Conservation (phyloP, 1,140 invertebrate genomes). For the Zaprionus vittiger region DNA sequence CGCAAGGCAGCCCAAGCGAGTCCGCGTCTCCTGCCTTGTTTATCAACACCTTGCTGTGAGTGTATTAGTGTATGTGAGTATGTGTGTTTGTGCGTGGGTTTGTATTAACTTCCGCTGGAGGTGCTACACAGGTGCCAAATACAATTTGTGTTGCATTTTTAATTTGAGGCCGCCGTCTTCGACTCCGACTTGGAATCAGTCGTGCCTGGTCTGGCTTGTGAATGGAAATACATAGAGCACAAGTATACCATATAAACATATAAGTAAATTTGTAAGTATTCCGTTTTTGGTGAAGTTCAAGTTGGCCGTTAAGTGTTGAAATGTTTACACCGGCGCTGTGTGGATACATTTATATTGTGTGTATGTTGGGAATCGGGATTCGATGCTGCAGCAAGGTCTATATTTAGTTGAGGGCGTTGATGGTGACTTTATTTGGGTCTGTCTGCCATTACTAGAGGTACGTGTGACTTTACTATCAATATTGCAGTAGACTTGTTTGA, state of each 20-base stretch:
- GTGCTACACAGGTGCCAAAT: slow-evolving; percentile 69
- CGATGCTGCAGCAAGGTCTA: background rate
- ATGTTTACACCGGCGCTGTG: slow-evolving; percentile 24
- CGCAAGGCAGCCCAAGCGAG: slow-evolving; percentile 21
- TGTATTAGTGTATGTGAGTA: background rate
- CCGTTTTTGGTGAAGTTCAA: slow-evolving; percentile 54
- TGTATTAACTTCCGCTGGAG: slow-evolving; percentile 44
- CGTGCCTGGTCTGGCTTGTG: slow-evolving; percentile 21
- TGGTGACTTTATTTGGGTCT: background rate
- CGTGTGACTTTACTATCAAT: too few relatives aligned
- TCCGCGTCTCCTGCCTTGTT: slow-evolving; percentile 39
- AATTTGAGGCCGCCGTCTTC: slow-evolving; percentile 49
- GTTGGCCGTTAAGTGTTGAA: slow-evolving; percentile 49
- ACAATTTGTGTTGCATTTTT: slow-evolving; percentile 81
- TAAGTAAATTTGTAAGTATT: background rate
- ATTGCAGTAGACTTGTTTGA: too few relatives aligned
- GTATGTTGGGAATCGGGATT: background rate
- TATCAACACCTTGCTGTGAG: slow-evolving; percentile 73
- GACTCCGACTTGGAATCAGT: slow-evolving; percentile 1
- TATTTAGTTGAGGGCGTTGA: background rate
- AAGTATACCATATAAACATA: background rate
- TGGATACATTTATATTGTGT: slow-evolving; percentile 12
- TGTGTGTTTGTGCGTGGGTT: slow-evolving; percentile 22
- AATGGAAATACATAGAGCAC: slow-evolving; percentile 8
- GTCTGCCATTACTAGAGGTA: too few relatives aligned